phyloP scores from a whole-genome alignment of 2,113 vertebrate genomes.

The Neolamprologus tretocephalus region DNA sequence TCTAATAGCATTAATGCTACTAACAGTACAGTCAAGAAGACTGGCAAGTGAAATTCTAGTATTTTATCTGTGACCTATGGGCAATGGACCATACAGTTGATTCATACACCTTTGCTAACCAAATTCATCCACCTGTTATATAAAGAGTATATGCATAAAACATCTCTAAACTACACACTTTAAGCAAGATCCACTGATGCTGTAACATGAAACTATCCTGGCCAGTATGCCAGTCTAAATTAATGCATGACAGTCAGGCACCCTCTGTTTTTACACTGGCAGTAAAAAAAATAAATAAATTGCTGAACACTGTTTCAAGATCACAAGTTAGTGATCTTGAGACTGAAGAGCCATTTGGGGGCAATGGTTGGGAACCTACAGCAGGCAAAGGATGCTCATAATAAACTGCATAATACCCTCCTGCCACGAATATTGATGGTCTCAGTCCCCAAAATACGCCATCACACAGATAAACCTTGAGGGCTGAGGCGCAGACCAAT shows the following conservation, averaged over 20 bases:
- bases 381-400: not conserved
- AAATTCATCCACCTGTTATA: not conserved
- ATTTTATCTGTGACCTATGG: not conserved
- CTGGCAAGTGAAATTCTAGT: not conserved
- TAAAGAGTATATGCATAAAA: not conserved
- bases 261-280: not conserved
- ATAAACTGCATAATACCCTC: not conserved
- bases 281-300: not conserved
- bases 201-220: not conserved
- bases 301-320: not conserved
- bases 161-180: not conserved
- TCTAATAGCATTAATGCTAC: not conserved
- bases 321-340: not conserved
- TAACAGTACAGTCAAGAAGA: not conserved
- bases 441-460: slow-evolving; percentile 10
- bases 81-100: not conserved
- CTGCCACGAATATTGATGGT: not conserved
- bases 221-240: not conserved
- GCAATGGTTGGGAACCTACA: not conserved
- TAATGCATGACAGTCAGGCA: not conserved
- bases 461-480: slow-evolving; percentile 23
- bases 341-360: not conserved
- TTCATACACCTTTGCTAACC: not conserved
- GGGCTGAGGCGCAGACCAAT: not conserved
- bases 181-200: not conserved